Base-by-base conservation (phyloP, 35 echinoderm and acorn worm genomes). In the Patiria miniata region DNA sequence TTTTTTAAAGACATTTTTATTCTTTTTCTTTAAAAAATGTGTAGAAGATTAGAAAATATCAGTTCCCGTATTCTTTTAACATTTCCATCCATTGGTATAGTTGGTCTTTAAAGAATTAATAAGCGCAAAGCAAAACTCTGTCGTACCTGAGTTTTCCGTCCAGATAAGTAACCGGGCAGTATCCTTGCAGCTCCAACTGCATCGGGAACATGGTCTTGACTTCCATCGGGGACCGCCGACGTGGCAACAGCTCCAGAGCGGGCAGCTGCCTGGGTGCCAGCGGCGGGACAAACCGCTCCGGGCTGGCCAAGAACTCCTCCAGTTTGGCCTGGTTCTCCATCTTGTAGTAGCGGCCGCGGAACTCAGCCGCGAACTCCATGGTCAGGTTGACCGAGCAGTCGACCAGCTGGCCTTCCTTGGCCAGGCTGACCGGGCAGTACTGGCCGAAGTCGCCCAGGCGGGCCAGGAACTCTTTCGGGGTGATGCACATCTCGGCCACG, bases 351-450 rank as follows among this genome's bases (percentile, higher is more conserved):
- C 95, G 68, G 33, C 87, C 95, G 19, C 95, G 88, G 77, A 98
- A 98, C 69, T 98, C 95, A 7, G 92, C 95, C 1, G 95, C 92
- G 19, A 91, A 69, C 37, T 94, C 89, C 78, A 94, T 53, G 57
- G 52, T 89, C 1, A 84, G 53, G 42, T 94, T 85, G 9, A 83
- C 87, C 2, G 96, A 91, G 57, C 96, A 95, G 83, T 99, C 93
- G 0, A 99, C 96, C 8, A 99, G 87, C 69, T 94, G 92, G 19
- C 89, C 96, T 15, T 79, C 56, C 19, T 89, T 89, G 38, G 96
- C 96, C 52, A 99, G 87, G 47, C 96, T 99, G 55, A 99, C 96
- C 0, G 96, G 96, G 77, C 96, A 99, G 52, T 99, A 99, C 79
- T 99, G 96, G 18, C 90, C 93, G 84, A 99, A 99, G 83, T 90